These are phyloP conservation scores for human DNA, from an alignment of 2,113 vertebrate species.

Conservation along the genomic window GRCh38 chr1:113736501-113737000, in stretches of 20 bases:
- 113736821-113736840: background rate
- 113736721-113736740: background rate
- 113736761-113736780: background rate
- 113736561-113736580: background rate
- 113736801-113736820: background rate
- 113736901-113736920: background rate
- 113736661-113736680: background rate
- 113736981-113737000: background rate
- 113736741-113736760: background rate
- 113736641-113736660: background rate
- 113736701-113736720: background rate
- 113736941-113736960: background rate
- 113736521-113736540: too few species aligned
- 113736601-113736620: background rate
- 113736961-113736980: background rate
- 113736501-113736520: too few species aligned
- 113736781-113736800: background rate
- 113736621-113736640: background rate
- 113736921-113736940: background rate
- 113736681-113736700: background rate
- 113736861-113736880: accelerated
- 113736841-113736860: background rate
- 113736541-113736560: too few species aligned
- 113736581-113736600: background rate
- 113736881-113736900: background rate